Evolutionary conservation across 2,797 vertebrate genomes (phyloP), one percentile per base, ranked within the genome.

Genomic region (Brotula barbata): DNA sequence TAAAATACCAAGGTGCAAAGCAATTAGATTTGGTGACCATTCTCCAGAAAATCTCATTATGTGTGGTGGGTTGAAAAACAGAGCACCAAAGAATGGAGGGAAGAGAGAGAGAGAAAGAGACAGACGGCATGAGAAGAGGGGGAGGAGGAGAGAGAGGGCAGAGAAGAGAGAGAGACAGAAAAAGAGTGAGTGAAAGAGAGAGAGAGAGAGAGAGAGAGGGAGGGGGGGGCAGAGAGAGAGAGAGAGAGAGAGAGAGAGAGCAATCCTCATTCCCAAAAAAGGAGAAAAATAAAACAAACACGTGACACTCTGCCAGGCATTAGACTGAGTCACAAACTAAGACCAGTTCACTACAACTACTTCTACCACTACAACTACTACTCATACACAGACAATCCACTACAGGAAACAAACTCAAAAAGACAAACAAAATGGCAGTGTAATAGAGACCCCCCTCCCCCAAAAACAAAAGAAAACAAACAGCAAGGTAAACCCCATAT

Each of bases 21-120:
- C 86, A 87, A 89, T 85, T 87, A 83, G 77, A 87, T 87, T 87
- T 81, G 85, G 88, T 89, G 88, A 89, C 87, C 88, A 90, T 89
- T 90, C 88, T 83, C 82, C 86, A 84, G 79, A 75, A 85, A 85
- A 85, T 84, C 75, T 87, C 76, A 86, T 83, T 87, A 64, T 75
- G 78, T 89, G 76, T 87, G 87, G 85, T 85, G 85, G 84, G 78
- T 81, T 83, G 84, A 85, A 73, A 87, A 85, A 86, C 78, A 86
- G 84, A 87, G 85, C 81, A 88, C 86, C 83, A 86, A 82, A 84
- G 75, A 34, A 61, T 47, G 76, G 83, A 80, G 81, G 67, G 85
- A 54, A 67, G 80, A 70, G 58, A 34, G 33, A 36, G 33, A 9
- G 22, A 71, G 49, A 74, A 59, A 73, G 48, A 65, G 44, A 67